Conservation (phyloP, 2,888 invertebrate genomes). For the Rhodophaea formosa region DNA sequence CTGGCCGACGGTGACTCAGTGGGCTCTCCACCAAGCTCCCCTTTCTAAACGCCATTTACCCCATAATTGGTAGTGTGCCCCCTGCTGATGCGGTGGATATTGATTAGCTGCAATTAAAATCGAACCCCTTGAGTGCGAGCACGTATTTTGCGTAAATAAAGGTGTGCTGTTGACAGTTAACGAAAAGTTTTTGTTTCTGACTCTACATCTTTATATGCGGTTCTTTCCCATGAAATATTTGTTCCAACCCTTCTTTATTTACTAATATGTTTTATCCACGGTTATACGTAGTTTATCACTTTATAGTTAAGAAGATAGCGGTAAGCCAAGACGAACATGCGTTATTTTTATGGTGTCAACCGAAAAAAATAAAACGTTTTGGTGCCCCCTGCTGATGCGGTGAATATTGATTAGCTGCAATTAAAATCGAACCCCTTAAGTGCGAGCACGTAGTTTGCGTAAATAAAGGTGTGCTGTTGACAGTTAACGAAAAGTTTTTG, state of each 20-base stretch:
- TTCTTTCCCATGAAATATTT: not conserved
- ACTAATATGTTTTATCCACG: not conserved
- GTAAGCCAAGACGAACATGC: too few species aligned
- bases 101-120: constrained; percentile 33
- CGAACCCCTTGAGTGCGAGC: not conserved
- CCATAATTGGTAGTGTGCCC: constrained; percentile 59
- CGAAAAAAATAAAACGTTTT: too few species aligned
- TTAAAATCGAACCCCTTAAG: constrained; percentile 19
- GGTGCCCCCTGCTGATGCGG: constrained; percentile 32
- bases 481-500: not conserved
- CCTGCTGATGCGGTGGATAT: constrained; percentile 31
- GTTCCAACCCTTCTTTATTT: not conserved
- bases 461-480: not conserved
- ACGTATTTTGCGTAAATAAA: not conserved
- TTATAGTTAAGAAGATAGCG: too few species aligned
- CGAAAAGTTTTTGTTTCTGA: not conserved
- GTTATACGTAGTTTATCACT: not conserved
- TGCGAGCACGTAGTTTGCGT: not conserved
- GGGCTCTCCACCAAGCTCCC: constrained; percentile 64
- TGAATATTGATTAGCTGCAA: constrained; percentile 33
- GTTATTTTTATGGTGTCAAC: too few species aligned
- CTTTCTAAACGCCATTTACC: constrained; percentile 57
- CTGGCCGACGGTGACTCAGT: constrained; percentile 72
- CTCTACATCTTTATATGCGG: not conserved
- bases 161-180: not conserved